phyloP scores from a whole-genome alignment of 2,888 invertebrate species.

The Eupithecia tripunctaria region DNA sequence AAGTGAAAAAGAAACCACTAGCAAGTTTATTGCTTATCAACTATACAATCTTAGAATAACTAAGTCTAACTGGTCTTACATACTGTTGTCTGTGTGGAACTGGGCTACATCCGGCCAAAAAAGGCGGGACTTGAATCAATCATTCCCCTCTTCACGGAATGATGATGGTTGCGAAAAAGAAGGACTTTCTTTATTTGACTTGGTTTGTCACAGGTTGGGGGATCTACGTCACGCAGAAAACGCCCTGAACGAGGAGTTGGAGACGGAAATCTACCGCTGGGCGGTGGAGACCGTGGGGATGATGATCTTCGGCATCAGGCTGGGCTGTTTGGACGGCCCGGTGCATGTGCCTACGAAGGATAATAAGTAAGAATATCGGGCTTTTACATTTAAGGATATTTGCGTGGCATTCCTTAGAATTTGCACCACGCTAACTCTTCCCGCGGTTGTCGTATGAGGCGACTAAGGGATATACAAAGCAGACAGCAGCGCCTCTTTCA shows the following conservation, averaged over 20 bases:
- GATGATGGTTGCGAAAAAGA: not conserved
- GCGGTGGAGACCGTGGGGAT: slow-evolving; percentile 73
- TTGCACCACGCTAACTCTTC: too few relatives aligned
- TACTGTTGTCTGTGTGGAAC: too few relatives aligned
- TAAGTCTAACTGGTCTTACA: too few relatives aligned
- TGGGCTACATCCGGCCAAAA: too few relatives aligned
- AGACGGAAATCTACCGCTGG: slow-evolving; percentile 77
- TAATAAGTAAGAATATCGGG: slow-evolving; percentile 59
- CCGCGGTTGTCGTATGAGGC: too few relatives aligned
- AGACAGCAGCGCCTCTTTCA: too few relatives aligned
- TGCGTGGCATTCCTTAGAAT: too few relatives aligned
- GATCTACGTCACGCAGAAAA: slow-evolving; percentile 71
- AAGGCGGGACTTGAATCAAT: not conserved
- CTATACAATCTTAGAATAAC: too few relatives aligned
- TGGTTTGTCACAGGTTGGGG: slow-evolving; percentile 58
- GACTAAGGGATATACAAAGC: too few relatives aligned
- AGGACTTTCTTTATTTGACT: not conserved
- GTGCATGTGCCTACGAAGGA: slow-evolving; percentile 66
- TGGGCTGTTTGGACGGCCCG: slow-evolving; percentile 73
- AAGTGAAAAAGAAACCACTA: too few relatives aligned
- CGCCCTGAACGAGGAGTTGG: slow-evolving; percentile 73
- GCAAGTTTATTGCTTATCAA: too few relatives aligned
- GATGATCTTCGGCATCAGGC: slow-evolving; percentile 71
- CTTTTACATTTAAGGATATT: not conserved
- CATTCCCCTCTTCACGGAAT: not conserved